Evolutionary conservation across 2,888 invertebrate species (phyloP).

Genomic region (Gortyna flavago): DNA sequence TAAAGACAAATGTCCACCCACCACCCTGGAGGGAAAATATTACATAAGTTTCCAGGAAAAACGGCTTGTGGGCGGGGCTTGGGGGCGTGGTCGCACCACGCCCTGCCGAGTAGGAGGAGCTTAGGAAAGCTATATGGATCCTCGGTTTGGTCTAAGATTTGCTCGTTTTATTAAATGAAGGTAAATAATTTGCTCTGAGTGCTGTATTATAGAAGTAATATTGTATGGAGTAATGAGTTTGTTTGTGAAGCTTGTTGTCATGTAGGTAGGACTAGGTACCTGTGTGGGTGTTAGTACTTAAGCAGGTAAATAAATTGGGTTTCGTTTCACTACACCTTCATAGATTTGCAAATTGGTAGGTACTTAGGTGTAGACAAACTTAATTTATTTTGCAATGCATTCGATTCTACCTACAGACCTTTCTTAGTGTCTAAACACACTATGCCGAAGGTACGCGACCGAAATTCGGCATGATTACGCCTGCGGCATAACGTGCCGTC

Average conservation of each 20-base stretch:
- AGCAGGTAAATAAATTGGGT: neutral
- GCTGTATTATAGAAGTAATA: slow-evolving; percentile 44
- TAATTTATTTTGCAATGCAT: neutral
- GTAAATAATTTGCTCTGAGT: slow-evolving; percentile 69
- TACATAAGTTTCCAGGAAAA: slow-evolving; percentile 76
- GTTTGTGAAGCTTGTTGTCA: slow-evolving; percentile 52
- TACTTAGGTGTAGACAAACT: neutral
- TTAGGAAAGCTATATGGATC: slow-evolving; percentile 40
- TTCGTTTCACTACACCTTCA: neutral
- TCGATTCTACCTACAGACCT: neutral
- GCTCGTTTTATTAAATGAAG: slow-evolving; percentile 59
- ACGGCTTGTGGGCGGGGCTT: slow-evolving; percentile 61
- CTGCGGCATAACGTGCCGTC: too few relatives aligned
- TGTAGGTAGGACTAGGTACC: neutral
- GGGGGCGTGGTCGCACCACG: slow-evolving; percentile 70
- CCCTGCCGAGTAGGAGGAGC: slow-evolving; percentile 65
- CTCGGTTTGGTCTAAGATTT: slow-evolving; percentile 53
- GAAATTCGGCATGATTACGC: too few relatives aligned
- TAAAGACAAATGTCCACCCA: slow-evolving; percentile 83
- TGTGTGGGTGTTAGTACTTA: neutral
- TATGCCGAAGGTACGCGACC: too few relatives aligned
- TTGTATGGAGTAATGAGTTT: slow-evolving; percentile 57
- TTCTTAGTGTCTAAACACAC: too few relatives aligned
- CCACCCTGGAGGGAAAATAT: slow-evolving; percentile 77
- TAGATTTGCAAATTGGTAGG: slow-evolving; percentile 4